phyloP scores from a whole-genome alignment of 2,797 vertebrate genomes.

The Epinephelus coioides region DNA sequence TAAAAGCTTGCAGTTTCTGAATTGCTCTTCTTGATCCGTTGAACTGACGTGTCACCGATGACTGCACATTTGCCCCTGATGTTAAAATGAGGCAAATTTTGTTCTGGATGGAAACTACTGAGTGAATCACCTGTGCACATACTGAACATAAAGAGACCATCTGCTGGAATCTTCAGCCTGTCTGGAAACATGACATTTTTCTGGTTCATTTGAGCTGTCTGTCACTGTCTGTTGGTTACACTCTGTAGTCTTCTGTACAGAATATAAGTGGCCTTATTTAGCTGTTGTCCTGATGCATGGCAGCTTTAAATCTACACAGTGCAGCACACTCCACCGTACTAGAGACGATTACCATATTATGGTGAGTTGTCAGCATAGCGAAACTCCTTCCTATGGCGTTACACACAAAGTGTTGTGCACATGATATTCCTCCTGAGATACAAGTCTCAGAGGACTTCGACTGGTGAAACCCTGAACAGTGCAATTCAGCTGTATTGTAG shows the following conservation, averaged over 20 bases:
- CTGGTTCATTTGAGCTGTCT: constrained; percentile 74
- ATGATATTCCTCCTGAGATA: too few species aligned
- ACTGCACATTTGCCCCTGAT: constrained; percentile 28
- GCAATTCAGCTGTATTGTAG: too few species aligned
- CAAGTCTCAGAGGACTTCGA: too few species aligned
- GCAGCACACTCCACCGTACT: constrained; percentile 4
- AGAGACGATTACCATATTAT: too few species aligned
- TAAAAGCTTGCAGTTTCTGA: constrained; percentile 8
- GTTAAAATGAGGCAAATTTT: constrained; percentile 37
- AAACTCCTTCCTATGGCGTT: too few species aligned
- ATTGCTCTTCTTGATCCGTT: too few species aligned
- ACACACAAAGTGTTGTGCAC: too few species aligned
- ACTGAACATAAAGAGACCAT: constrained; percentile 66
- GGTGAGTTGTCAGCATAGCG: too few species aligned
- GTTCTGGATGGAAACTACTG: constrained; percentile 41
- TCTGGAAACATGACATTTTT: constrained; percentile 67
- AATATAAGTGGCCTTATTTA: constrained; percentile 4
- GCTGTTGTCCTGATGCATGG: neutral
- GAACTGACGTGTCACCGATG: constrained; percentile 24
- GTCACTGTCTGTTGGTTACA: constrained; percentile 55
- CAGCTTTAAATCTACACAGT: constrained; percentile 41
- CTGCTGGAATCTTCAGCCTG: constrained; percentile 65
- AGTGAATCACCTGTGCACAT: constrained; percentile 36
- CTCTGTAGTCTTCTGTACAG: constrained; percentile 30
- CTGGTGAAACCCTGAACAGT: too few species aligned